phyloP scores from a whole-genome alignment of 2,888 invertebrate genomes.

The Adineta ricciae region DNA sequence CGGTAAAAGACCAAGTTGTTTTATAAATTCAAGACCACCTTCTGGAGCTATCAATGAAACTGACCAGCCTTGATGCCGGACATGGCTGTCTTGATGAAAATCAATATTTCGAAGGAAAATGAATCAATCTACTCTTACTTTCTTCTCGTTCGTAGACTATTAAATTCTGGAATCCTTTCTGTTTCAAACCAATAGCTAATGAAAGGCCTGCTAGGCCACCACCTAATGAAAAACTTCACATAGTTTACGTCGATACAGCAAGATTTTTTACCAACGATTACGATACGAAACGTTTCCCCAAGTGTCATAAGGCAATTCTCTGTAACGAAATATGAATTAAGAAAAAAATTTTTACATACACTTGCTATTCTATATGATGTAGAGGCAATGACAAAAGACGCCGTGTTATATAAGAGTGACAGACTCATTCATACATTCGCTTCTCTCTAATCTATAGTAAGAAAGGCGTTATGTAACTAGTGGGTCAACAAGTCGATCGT shows the following conservation, averaged over 20 bases:
- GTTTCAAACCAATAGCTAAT: not conserved
- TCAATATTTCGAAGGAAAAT: too few relatives aligned
- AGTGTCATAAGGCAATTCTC: not conserved
- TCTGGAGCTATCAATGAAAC: not conserved
- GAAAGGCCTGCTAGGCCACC: not conserved
- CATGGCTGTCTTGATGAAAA: not conserved
- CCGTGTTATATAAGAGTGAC: too few relatives aligned
- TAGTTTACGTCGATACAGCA: not conserved
- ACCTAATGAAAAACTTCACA: not conserved
- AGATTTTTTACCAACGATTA: not conserved
- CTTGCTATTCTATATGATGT: too few relatives aligned
- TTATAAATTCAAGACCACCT: not conserved
- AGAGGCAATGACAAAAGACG: too few relatives aligned
- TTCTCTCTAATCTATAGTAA: too few relatives aligned
- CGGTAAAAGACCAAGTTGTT: not conserved
- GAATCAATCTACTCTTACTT: too few relatives aligned
- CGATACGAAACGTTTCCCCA: not conserved
- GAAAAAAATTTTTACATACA: not conserved
- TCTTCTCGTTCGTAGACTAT: not conserved
- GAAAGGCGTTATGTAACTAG: too few relatives aligned
- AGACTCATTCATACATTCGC: too few relatives aligned
- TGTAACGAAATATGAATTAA: too few relatives aligned
- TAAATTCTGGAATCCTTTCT: not conserved
- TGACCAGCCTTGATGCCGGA: not conserved
- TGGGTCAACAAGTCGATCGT: too few relatives aligned